Evolutionary conservation across 2,888 invertebrate species (phyloP).

Genomic region (Meliscaeva auricollis): DNA sequence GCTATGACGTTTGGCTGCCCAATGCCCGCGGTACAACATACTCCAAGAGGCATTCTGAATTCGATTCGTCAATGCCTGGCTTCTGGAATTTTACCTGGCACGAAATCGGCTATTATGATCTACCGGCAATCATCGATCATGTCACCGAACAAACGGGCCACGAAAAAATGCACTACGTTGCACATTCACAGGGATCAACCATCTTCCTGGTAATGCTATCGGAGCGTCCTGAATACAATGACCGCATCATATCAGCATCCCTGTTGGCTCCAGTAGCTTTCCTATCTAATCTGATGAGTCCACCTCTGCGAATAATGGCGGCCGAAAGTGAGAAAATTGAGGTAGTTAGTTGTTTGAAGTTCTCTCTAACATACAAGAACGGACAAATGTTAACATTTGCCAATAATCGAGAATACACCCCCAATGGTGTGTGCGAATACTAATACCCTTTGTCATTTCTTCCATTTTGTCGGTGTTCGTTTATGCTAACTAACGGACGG

Average conservation of each 20-base stretch:
- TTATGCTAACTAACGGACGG: constrained; percentile 39
- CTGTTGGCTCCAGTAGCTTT: constrained; percentile 81
- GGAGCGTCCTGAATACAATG: constrained; percentile 80
- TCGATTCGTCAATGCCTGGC: constrained; percentile 77
- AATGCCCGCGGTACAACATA: constrained; percentile 81
- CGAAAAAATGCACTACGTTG: constrained; percentile 80
- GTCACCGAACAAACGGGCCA: constrained; percentile 79
- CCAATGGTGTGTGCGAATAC: constrained; percentile 49
- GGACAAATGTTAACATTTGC: constrained; percentile 48
- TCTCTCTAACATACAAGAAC: background rate
- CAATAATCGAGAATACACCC: background rate
- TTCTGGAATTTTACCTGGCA: constrained; percentile 83
- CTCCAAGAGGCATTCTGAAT: constrained; percentile 79
- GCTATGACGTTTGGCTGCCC: constrained; percentile 82
- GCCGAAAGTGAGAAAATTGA: constrained; percentile 77
- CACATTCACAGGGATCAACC: constrained; percentile 82
- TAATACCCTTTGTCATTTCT: constrained; percentile 69
- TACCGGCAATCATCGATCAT: constrained; percentile 81
- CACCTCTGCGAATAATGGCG: constrained; percentile 79
- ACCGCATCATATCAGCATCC: constrained; percentile 78
- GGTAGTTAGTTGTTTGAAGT: constrained; percentile 73
- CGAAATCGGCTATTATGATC: constrained; percentile 81
- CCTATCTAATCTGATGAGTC: constrained; percentile 79
- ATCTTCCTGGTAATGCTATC: constrained; percentile 81
- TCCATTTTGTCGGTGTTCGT: constrained; percentile 41